phyloP scores from a whole-genome alignment of 2,113 vertebrate genomes.

The Ahaetulla prasina region DNA sequence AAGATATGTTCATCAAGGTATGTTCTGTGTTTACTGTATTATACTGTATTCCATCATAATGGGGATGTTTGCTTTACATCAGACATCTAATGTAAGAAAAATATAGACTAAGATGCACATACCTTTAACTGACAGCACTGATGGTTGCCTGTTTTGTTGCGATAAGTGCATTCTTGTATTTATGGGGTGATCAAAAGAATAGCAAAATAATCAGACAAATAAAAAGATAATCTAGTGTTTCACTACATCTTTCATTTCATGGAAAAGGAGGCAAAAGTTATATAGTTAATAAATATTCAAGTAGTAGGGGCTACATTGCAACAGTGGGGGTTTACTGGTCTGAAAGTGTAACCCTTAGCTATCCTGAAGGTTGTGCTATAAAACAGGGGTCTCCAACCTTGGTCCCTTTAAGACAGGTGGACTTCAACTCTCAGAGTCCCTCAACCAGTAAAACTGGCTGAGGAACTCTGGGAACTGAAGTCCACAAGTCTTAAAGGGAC shows the following conservation, averaged over 20 bases:
- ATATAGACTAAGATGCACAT: not conserved
- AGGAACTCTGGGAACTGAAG: too few relatives aligned
- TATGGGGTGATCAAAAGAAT: not conserved
- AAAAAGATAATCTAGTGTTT: not conserved
- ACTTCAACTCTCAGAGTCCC: too few relatives aligned
- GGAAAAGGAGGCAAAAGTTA: not conserved
- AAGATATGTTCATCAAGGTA: too few relatives aligned
- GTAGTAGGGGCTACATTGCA: not conserved
- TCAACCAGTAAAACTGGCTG: too few relatives aligned
- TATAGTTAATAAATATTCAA: not conserved
- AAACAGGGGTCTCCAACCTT: too few relatives aligned
- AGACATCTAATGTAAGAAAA: not conserved
- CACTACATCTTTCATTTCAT: not conserved
- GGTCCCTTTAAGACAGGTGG: too few relatives aligned
- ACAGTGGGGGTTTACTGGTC: not conserved
- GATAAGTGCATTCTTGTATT: not conserved
- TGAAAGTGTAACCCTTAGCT: not conserved
- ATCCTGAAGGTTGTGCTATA: too few relatives aligned
- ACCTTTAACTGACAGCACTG: not conserved
- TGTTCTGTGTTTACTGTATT: not conserved
- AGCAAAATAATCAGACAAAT: not conserved
- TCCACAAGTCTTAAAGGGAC: too few relatives aligned
- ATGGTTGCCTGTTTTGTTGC: not conserved
- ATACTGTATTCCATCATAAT: not conserved
- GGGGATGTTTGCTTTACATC: not conserved